A percentile compares a stretch with the other conserved stretches of the same genome.
phyloP scores from a whole-genome alignment of 2,797 vertebrate genomes.

The Ibycter americanus region DNA sequence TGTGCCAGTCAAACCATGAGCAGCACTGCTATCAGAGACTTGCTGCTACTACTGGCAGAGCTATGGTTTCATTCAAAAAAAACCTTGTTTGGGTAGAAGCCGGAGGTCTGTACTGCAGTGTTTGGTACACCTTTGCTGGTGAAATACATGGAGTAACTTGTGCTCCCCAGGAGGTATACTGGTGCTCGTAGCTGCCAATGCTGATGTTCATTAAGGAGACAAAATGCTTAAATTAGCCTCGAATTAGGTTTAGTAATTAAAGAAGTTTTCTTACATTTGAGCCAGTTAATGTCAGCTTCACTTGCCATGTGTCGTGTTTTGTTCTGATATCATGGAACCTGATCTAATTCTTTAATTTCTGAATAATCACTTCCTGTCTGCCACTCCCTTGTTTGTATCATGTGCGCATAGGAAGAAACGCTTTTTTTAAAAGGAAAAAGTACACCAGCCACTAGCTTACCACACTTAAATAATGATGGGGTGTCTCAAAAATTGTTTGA shows the following conservation, averaged over 20 bases:
- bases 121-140: background rate
- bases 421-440: background rate
- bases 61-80: background rate
- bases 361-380: constrained; percentile 53
- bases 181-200: background rate
- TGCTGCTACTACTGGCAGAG: background rate
- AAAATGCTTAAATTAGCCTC: background rate
- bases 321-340: constrained; percentile 21
- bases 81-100: background rate
- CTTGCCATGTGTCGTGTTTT: constrained; percentile 20
- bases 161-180: background rate
- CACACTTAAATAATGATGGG: background rate
- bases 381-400: constrained; percentile 62
- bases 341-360: constrained; percentile 55
- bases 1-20: accelerated
- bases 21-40: background rate
- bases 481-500: background rate
- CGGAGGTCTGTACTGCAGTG: background rate
- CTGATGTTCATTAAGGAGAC: background rate
- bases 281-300: background rate
- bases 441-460: background rate
- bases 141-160: background rate
- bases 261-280: background rate
- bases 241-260: background rate
- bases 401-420: constrained; percentile 29